Base-by-base conservation (phyloP, 2,113 vertebrate genomes). In the Microcebus griseorufus region DNA sequence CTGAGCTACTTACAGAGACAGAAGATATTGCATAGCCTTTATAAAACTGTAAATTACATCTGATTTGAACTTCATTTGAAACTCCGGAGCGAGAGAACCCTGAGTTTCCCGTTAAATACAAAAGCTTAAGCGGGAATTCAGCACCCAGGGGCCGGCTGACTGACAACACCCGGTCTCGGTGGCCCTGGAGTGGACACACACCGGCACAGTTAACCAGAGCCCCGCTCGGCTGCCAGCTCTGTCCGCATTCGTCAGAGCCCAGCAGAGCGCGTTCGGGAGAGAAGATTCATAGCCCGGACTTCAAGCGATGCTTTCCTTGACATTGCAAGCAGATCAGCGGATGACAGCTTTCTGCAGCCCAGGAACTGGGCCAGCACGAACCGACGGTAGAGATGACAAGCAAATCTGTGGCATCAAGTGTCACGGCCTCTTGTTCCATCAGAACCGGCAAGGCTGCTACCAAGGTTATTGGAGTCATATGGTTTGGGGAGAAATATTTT, bases 171-270 rank as follows among this genome's bases (percentile, higher is more conserved):
- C 82, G 88, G 69, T 98, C 97, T 98, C 91, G 20, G 82, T 85
- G 97, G 96, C 94, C 96, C 97, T 96, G 90, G 94, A 98, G 97
- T 97, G 93, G 94, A 97, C 88, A 79, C 87, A 96, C 94, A 93
- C 95, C 88, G 96, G 98, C 90, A 37, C 89, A 96, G 96, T 98
- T 98, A 97, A 98, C 98, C 98, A 98, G 98, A 98, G 88, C 96
- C 92, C 76, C 11, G 45, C 96, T 98, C 90, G 48, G 98, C 98
- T 96, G 97, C 97, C 96, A 97, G 92, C 97, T 98, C 96, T 88
- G 98, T 96, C 94, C 91, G 96, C 97, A 98, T 97, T 98, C 97
- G 92, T 98, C 97, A 98, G 97, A 98, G 95, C 97, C 97, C 98
- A 96, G 93, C 85, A 58, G 98, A 98, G 97, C 97, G 64, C 96